Evolutionary conservation across 2,113 vertebrate species (phyloP).

Genomic region (Nothobranchius kuhntae): DNA sequence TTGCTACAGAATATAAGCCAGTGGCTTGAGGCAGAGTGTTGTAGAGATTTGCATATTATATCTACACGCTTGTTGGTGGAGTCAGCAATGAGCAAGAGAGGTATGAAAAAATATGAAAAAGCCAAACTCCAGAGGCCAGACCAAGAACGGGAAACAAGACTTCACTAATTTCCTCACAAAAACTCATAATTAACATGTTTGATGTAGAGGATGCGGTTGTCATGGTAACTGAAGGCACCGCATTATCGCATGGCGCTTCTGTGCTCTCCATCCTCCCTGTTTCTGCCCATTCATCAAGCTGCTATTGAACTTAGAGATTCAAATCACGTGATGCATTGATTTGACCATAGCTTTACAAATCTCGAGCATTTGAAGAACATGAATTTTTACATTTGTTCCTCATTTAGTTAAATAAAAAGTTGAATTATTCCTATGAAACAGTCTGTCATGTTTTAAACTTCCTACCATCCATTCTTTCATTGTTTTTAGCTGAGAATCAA

Average conservation of each 20-base stretch:
- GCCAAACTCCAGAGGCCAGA: conserved; percentile 23
- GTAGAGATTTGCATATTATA: conserved; percentile 53
- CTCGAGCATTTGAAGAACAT: too few relatives aligned
- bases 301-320: conserved; percentile 30
- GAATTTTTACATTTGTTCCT: background rate
- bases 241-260: conserved; percentile 60
- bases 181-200: conserved; percentile 65
- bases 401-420: background rate
- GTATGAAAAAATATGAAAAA: conserved; percentile 13
- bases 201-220: conserved; percentile 60
- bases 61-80: conserved; percentile 47
- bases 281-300: conserved; percentile 59
- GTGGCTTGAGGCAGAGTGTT: conserved; percentile 31
- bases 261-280: conserved; percentile 44
- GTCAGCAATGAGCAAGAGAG: conserved; percentile 36
- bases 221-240: conserved; percentile 75
- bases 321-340: too few relatives aligned
- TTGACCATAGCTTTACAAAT: too few relatives aligned
- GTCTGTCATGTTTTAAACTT: too few relatives aligned
- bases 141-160: conserved; percentile 49
- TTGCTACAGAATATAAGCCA: conserved; percentile 10
- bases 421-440: too few relatives aligned
- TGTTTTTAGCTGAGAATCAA: background rate
- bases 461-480: too few relatives aligned
- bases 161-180: conserved; percentile 60